Base-by-base conservation (phyloP, 2,113 vertebrate genomes). In the Planiliza haematocheilus region DNA sequence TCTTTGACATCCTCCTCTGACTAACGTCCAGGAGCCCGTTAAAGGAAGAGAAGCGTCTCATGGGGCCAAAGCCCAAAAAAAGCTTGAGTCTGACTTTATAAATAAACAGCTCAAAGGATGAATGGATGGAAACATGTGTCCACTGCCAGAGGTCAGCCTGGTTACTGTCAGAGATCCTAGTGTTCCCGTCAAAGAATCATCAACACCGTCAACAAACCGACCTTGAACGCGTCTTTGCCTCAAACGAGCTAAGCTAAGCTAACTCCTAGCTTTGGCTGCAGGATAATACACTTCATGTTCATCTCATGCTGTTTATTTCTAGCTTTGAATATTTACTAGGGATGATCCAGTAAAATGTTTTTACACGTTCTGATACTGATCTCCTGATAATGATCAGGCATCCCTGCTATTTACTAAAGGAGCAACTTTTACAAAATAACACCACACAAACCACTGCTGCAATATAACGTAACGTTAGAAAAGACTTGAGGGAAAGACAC, bases 1-100 rank as follows among this genome's bases (percentile, higher is more conserved):
- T 34, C 65, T 71, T 60, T 14, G 66, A 75, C 78, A 60, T 68
- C 57, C 4, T 50, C 51, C 69, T 45, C 72, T 46, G 60, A 73
- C 68, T 20, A 0, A 74, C 24, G 16, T 46, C 56, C 51, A 71
- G 55, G 52, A 63, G 16, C 3, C 11, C n/a, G 36, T 8, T 8
- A 16, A 49, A 52, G 50, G 38, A 18, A 46, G 11, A 30, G 20
- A 43, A 30, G 41, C n/a, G n/a, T n/a, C n/a, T n/a, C n/a, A n/a
- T n/a, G n/a, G n/a, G n/a, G n/a, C n/a, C n/a, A n/a, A n/a, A n/a
- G n/a, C n/a, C n/a, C n/a, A n/a, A n/a, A n/a, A n/a, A n/a, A n/a
- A n/a, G n/a, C n/a, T n/a, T n/a, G n/a, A n/a, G n/a, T n/a, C n/a
- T n/a, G n/a, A n/a, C n/a, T 0, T 24, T 65, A 16, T 45, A 60